Conservation (phyloP, 2,888 invertebrate genomes). For the Dasysyrphus tricinctus region DNA sequence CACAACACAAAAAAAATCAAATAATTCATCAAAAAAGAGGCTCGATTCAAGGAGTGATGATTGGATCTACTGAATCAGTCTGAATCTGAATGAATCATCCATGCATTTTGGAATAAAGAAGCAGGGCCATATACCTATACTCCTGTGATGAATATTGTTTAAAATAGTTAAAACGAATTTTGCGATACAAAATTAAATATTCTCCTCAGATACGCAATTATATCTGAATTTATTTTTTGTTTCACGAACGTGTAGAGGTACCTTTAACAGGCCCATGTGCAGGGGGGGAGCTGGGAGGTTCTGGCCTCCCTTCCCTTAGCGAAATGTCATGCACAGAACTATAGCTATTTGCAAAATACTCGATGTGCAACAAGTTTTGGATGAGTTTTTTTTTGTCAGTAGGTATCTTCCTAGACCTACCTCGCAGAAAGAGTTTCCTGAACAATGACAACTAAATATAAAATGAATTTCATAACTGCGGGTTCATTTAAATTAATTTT, state of each 20-base stretch:
- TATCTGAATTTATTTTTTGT: constrained; percentile 57
- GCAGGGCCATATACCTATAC: background rate
- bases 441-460: no score
- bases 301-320: no score
- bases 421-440: no score
- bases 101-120: background rate
- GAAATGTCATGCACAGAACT: no score
- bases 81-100: constrained; percentile 24
- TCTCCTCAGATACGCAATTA: constrained; percentile 62
- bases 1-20: background rate
- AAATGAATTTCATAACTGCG: no score
- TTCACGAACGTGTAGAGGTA: background rate
- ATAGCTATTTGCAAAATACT: no score
- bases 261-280: no score
- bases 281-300: no score
- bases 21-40: constrained; percentile 34
- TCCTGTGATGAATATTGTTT: background rate
- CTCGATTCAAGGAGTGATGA: constrained; percentile 17
- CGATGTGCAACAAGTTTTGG: no score
- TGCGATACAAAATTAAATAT: constrained; percentile 43
- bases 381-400: no score
- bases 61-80: constrained; percentile 4
- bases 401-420: no score
- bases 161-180: constrained; percentile 3
- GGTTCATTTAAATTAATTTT: no score